Conservation (phyloP, 2,113 vertebrate genomes). For the Girardinichthys multiradiatus region DNA sequence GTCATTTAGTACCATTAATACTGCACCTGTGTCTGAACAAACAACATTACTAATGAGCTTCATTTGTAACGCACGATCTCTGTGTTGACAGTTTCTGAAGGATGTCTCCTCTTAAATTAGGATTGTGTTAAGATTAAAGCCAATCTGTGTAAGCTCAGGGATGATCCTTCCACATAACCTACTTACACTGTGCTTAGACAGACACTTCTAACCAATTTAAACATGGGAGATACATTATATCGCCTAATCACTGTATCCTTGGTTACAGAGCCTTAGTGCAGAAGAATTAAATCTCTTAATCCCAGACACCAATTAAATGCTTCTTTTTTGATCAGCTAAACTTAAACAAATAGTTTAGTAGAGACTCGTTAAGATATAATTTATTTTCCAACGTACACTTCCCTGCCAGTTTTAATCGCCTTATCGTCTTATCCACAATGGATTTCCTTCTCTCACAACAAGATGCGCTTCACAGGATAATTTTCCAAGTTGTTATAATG, state of each 20-base stretch:
- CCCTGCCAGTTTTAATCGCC: conserved; percentile 9
- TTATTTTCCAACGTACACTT: conserved; percentile 21
- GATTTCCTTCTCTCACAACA: conserved; percentile 14
- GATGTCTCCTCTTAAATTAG: conserved; percentile 8
- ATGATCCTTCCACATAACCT: conserved; percentile 15
- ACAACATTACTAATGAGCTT: conserved; percentile 15
- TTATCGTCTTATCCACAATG: conserved; percentile 26
- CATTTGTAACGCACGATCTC: neutral
- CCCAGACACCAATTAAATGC: conserved; percentile 20
- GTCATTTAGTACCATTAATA: conserved; percentile 10
- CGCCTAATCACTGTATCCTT: neutral
- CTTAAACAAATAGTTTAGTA: conserved; percentile 14
- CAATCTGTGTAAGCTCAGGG: conserved; percentile 24
- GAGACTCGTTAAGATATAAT: conserved; percentile 2
- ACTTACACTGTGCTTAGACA: neutral
- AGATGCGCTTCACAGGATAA: conserved; percentile 28
- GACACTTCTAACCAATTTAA: conserved; percentile 21
- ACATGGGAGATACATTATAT: conserved; percentile 10
- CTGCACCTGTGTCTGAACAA: conserved; percentile 15
- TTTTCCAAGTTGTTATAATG: too few relatives aligned
- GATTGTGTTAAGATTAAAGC: conserved; percentile 30
- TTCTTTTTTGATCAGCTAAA: conserved; percentile 3
- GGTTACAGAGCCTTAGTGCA: neutral
- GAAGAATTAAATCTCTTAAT: conserved; percentile 34
- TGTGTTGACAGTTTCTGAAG: conserved; percentile 15